These are phyloP conservation scores for Talpa occidentalis DNA, from an alignment of 2,113 vertebrate species.

Conservation along the genomic window DNA sequence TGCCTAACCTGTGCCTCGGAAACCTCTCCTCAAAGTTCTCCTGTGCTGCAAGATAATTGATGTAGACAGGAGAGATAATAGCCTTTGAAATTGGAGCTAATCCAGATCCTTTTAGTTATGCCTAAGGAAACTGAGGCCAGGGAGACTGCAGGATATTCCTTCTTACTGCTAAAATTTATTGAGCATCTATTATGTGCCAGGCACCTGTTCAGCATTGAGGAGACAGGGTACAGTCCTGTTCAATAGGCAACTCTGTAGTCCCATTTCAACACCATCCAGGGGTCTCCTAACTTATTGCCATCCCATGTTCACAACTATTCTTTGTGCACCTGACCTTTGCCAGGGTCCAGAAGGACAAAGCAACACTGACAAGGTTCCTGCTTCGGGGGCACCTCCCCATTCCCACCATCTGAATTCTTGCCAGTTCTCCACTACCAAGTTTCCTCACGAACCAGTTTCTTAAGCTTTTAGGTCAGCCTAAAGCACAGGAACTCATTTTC, in stretches of 20 bases:
- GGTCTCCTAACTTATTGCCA: background rate
- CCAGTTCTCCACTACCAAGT: background rate
- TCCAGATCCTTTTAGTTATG: background rate
- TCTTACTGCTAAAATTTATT: background rate
- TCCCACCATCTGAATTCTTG: background rate
- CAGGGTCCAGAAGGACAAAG: background rate
- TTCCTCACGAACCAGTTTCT: constrained; percentile 49
- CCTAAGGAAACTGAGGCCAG: background rate
- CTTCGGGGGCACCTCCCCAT: background rate
- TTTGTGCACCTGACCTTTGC: background rate
- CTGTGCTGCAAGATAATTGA: background rate
- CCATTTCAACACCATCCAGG: rapidly evolving
- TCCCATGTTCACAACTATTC: too few species aligned
- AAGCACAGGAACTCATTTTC: constrained; percentile 70
- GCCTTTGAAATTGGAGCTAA: background rate
- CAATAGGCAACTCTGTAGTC: too few species aligned
- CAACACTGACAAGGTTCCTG: background rate
- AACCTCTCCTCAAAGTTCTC: background rate
- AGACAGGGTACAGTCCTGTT: background rate
- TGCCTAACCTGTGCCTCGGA: background rate
- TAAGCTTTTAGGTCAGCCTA: constrained; percentile 56
- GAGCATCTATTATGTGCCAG: background rate
- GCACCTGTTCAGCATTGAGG: background rate
- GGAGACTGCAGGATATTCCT: rapidly evolving
- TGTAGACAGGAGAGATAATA: background rate